These are phyloP conservation scores for Parazoanthus atlanticus DNA, from an alignment of 92 coral and sea anemone genomes.

Conservation along the genomic window DNA sequence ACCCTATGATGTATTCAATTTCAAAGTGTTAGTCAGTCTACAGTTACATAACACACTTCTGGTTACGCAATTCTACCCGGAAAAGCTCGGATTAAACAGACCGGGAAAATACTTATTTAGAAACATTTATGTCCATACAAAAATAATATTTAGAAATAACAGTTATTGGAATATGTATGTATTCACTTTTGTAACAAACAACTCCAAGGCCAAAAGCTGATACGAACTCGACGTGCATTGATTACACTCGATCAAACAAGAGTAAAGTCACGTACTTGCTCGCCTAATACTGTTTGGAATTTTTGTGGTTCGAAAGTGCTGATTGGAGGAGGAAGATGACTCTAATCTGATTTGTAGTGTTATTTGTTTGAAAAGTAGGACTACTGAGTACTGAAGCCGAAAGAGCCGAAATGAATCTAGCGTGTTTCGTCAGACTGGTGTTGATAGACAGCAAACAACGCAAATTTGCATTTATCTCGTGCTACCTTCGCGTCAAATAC, in stretches of 20 bases:
- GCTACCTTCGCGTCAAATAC: background rate
- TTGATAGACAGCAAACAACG: background rate
- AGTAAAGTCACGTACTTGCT: background rate
- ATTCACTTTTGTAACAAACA: too few relatives aligned
- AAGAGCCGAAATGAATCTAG: background rate
- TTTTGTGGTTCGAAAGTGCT: constrained; percentile 1
- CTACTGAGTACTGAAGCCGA: background rate
- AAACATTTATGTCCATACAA: background rate
- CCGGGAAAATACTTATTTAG: background rate
- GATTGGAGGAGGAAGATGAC: background rate
- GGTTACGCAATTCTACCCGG: constrained; percentile 28
- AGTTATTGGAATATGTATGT: too few relatives aligned
- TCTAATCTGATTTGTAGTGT: background rate
- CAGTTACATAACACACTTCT: constrained; percentile 35
- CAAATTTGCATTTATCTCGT: background rate
- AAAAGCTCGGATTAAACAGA: background rate
- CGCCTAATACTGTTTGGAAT: background rate
- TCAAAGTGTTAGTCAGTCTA: background rate
- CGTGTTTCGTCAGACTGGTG: background rate
- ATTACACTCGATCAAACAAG: too few relatives aligned
- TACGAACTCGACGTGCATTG: background rate
- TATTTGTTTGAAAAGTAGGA: background rate
- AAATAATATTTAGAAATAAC: background rate
- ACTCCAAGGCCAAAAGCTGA: background rate
- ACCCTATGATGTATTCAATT: background rate